A percentile compares a stretch with the other conserved stretches of the same genome.
Evolutionary conservation across 2,797 vertebrate genomes (phyloP).

Genomic region (Crocodylus rhombifer): DNA sequence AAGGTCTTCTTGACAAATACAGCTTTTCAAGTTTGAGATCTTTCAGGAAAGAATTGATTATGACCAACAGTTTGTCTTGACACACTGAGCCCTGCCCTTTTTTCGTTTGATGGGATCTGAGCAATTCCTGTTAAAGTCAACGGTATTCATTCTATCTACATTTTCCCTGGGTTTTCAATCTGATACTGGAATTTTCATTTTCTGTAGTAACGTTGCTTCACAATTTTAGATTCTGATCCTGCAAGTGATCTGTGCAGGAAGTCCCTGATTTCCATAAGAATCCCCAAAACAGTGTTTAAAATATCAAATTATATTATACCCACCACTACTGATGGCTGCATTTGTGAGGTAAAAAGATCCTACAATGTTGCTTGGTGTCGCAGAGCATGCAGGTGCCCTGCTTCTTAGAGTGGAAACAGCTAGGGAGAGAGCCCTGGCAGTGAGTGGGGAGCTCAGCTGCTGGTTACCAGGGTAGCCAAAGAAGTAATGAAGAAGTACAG

Average conservation of each 20-base stretch:
- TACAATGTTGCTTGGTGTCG: no score
- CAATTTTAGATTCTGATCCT: neutral
- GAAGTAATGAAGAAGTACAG: no score
- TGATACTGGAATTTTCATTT: neutral
- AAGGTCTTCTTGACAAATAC: neutral
- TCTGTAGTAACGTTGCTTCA: neutral
- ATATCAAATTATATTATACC: neutral
- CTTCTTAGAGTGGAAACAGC: no score
- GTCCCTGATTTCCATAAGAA: neutral
- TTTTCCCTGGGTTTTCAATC: neutral
- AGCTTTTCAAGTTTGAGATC: neutral
- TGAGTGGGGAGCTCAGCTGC: no score
- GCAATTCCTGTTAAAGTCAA: neutral
- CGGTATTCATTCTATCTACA: neutral
- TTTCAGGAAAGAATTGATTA: neutral
- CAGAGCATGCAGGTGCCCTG: no score
- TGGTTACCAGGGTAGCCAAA: no score
- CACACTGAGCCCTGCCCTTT: neutral
- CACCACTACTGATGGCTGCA: neutral
- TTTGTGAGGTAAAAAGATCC: neutral
- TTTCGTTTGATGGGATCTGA: neutral
- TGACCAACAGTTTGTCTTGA: no score
- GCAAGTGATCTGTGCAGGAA: neutral
- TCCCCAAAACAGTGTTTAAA: neutral
- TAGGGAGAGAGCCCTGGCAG: no score